These are phyloP conservation scores for Littorina saxatilis DNA, from an alignment of 1,140 invertebrate genomes.

Conservation along the genomic window DNA sequence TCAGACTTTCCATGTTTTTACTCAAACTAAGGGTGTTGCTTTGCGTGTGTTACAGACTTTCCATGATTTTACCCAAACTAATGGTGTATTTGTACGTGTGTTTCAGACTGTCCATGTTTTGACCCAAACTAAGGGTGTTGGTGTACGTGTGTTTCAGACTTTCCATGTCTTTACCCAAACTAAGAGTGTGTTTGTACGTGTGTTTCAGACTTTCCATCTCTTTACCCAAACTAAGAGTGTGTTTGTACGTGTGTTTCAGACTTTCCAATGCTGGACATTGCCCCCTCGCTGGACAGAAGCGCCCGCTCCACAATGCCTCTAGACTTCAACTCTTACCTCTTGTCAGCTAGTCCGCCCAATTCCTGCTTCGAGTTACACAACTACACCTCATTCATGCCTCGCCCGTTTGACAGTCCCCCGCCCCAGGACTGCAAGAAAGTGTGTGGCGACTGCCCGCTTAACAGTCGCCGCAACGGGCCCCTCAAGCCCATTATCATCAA, in stretches of 20 bases:
- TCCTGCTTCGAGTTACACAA: conserved; percentile 61
- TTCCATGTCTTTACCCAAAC: no score
- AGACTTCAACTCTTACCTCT: conserved; percentile 65
- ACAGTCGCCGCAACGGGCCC: conserved; percentile 28
- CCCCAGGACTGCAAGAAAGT: background rate
- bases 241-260: conserved; percentile 55
- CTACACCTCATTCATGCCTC: conserved; percentile 23
- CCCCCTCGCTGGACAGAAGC: conserved; percentile 35
- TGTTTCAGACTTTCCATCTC: no score
- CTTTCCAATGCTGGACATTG: conserved; percentile 63
- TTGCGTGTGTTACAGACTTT: no score
- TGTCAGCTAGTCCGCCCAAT: conserved; percentile 67
- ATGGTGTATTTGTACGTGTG: no score
- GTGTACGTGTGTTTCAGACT: no score
- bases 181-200: no score
- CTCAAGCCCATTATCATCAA: conserved; percentile 66
- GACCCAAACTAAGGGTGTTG: no score
- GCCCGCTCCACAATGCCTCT: conserved; percentile 59
- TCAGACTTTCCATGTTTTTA: no score
- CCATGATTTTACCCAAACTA: no score
- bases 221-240: background rate
- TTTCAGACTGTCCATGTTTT: no score
- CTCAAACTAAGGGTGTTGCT: no score
- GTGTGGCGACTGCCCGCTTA: background rate
- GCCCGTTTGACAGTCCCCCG: background rate